These are phyloP conservation scores for Tenthredo scrophulariae DNA, from an alignment of 2,888 invertebrate genomes.

Conservation along the genomic window DNA sequence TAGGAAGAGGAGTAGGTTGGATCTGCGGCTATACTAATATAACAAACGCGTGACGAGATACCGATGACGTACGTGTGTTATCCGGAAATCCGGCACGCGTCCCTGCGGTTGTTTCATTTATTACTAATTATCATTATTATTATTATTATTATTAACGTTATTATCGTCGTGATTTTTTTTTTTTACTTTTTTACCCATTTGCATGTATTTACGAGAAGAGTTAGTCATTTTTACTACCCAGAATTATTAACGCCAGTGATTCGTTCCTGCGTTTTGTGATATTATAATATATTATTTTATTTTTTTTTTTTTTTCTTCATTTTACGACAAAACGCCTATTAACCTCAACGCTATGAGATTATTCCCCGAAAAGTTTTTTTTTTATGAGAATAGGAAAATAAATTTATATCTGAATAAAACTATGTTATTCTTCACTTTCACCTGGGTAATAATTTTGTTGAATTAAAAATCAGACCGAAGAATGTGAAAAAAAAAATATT, in stretches of 20 bases:
- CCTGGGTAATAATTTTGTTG: no score
- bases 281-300: background rate
- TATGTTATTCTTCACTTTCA: no score
- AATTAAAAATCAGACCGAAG: no score
- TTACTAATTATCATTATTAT: background rate
- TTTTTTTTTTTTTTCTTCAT: background rate
- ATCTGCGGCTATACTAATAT: background rate
- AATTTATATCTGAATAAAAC: background rate
- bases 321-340: background rate
- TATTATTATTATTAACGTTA: background rate
- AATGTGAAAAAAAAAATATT: no score
- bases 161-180: background rate
- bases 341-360: no score
- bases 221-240: constrained; percentile 9
- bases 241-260: constrained; percentile 3
- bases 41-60: constrained; percentile 4
- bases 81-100: constrained; percentile 27
- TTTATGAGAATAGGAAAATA: no score
- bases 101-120: background rate
- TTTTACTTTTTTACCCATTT: background rate
- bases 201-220: background rate
- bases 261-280: background rate
- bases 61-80: constrained; percentile 25
- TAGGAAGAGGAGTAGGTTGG: background rate
- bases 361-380: background rate